Base-by-base conservation (phyloP, 2,888 invertebrate species). In the Adelognathus sp. region DNA sequence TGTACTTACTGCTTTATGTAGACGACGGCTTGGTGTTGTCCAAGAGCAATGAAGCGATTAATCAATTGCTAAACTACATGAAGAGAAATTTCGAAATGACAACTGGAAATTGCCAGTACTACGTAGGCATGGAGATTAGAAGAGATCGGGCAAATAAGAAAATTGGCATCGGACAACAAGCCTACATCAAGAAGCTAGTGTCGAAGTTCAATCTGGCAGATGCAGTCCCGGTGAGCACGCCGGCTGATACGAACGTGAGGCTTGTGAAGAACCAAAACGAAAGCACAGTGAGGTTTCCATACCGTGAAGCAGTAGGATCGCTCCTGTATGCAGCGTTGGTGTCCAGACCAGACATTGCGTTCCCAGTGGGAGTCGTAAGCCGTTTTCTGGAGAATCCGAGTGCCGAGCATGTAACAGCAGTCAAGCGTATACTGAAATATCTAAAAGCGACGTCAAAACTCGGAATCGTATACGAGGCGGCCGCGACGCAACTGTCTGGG, bases 131-230 rank as follows among this genome's bases (percentile, higher is more conserved):
- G 27, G 60, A 61, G 27, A 61, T 61, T 41, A 41, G 39, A 39
- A n/a, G 14, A 61, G 39, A 61, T 41, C 60, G 27, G 3, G 9
- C 21, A n/a, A 24, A n/a, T n/a, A 61, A 41, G 39, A 61, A 14
- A 24, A 14, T 16, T 18, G 14, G n/a, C 16, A 18, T 61, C 24
- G 41, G 69, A 36, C 76, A 78, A 66, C 18, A 58, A 16, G 4
- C 33, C 6, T 76, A 76, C 63, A 54, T 78, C 7, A 27, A 41
- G 33, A 76, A 77, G 52, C 24, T 80, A 11, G 3, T 80, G 1
- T 24, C 29, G 18, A 63, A 61, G 33, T 77, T 80, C 56, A 46
- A 60, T 50, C 56, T 78, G 63, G 16, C 29, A 3, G 58, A 81
- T 11, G 31, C 77, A 3, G 58, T 67, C 14, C 7, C 61, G 2